Evolutionary conservation across 2,888 invertebrate species (phyloP), one percentile per base, ranked within the genome.

Genomic region (Bombyx huttoni): DNA sequence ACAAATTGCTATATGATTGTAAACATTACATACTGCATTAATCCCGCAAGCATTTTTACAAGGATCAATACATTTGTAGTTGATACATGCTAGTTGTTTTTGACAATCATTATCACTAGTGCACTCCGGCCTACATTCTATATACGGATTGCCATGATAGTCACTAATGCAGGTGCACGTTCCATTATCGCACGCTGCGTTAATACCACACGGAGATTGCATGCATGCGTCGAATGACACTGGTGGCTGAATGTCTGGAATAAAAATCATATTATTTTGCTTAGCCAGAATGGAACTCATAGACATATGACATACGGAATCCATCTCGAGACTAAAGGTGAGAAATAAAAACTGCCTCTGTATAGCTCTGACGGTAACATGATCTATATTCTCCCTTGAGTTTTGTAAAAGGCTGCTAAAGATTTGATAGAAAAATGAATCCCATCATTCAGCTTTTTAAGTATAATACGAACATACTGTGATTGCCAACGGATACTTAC

Each of bases 71-170:
- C 95, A 95, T 78, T 93, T 93, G 65, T 92, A 91, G 67, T 90
- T 92, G 47, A 92, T 91, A 65, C 94, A 95, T 47, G 94, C 92
- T 67, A 90, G 80, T 62, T 91, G 91, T 65, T 91, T 92, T 10
- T 91, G 78, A 69, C 95, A 95, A 63, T 94, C 94, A n/a, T 92
- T 89, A 69, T 93, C 92, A 57, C 89, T 91, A 48, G 91, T 91
- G 73, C 95, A 95, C 80, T 95, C 95, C 1, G 94, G 95, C 51
- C 93, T 89, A 73, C 95, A 95, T 67, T 92, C 91, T 56, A 91
- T 80, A 52, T 87, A 85, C 33, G 94, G 92, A 74, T 93, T 92
- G 55, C 93, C 93, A 56, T 89, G 86, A 64, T 91, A 92, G 63
- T 90, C 91, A 51, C 88, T 75, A 52, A 90, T 78, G 68, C 93